Base-by-base conservation (phyloP, 2,888 invertebrate species). In the Ditula angustiorana region DNA sequence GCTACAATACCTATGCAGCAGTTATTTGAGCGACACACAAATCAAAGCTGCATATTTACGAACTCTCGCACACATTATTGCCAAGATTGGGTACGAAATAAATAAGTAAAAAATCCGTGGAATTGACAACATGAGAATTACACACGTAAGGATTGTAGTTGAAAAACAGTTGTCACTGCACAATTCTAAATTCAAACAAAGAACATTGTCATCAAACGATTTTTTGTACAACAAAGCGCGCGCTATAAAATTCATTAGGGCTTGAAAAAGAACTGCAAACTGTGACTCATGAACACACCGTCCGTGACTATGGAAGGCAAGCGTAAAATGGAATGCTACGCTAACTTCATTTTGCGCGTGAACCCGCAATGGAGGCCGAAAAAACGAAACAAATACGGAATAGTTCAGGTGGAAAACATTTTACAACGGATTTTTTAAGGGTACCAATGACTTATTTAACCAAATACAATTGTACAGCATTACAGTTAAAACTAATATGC, bases 231-330 rank as follows among this genome's bases (percentile, higher is more conserved):
- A 56, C 37, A 47, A 55, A 56, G 41, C 55, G 55, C 10, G 16
- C 49, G 26, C 19, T 41, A 55, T 61, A 60, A 65, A 65, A 65
- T 56, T 60, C 61, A 65, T 61, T 49, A 61, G 49, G 13, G 16
- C 56, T 47, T 35, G 4, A 41, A 60, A 65, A 65, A 63, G 57
- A 55, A 41, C 8, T 41, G 8, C 50, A 44, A 47, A 28, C 24
- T 10, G 23, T 49, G 11, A 21, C 41, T 21, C 53, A 63, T 57
- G 57, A 24, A 37, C 41, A 30, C 30, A 49, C 37, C 30, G 30
- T 28, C 28, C 50, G 50, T 63, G 49, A 55, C 62, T 58, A 13
- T 21, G 33, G 37, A 49, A 62, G 30, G 30, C 49, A 41, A 21
- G 23, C 56, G 30, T 49, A 50, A 56, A 62, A 56, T 21, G 37